Percentiles rank a stretch among this genome's conserved stretches.
Conservation (phyloP, 2,888 invertebrate species). For the Margaritifera margaritifera region DNA sequence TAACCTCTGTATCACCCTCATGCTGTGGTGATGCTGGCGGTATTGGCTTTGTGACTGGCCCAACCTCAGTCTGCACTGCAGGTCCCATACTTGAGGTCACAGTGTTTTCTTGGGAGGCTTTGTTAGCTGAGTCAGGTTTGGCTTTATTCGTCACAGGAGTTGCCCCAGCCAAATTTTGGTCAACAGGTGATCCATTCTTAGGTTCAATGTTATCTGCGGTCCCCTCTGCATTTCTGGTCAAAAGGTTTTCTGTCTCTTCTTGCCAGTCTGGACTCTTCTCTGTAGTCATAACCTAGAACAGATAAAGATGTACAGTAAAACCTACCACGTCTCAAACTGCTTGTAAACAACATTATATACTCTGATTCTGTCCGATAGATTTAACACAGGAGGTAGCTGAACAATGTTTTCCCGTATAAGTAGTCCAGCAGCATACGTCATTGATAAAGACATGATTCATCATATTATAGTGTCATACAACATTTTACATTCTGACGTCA, state of each 20-base stretch:
- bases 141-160: constrained; percentile 1
- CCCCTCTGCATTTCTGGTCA: constrained; percentile 1
- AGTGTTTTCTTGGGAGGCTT: background rate
- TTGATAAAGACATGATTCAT: too few species aligned
- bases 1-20: constrained; percentile 28
- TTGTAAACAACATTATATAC: too few species aligned
- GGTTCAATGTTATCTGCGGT: background rate
- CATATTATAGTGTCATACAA: too few species aligned
- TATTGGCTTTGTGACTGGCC: constrained; percentile 17
- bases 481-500: too few species aligned
- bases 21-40: constrained; percentile 15
- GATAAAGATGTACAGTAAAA: background rate
- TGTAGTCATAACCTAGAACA: constrained; percentile 59
- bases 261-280: constrained; percentile 54
- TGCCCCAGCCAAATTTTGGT: constrained; percentile 4
- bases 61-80: background rate
- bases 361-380: too few species aligned
- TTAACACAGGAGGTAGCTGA: too few species aligned
- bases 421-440: too few species aligned
- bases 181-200: constrained; percentile 23
- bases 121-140: background rate
- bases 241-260: constrained; percentile 20
- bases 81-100: background rate
- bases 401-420: too few species aligned
- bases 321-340: background rate